phyloP scores from a whole-genome alignment of 2,113 vertebrate genomes.

The Platysternon megacephalum region DNA sequence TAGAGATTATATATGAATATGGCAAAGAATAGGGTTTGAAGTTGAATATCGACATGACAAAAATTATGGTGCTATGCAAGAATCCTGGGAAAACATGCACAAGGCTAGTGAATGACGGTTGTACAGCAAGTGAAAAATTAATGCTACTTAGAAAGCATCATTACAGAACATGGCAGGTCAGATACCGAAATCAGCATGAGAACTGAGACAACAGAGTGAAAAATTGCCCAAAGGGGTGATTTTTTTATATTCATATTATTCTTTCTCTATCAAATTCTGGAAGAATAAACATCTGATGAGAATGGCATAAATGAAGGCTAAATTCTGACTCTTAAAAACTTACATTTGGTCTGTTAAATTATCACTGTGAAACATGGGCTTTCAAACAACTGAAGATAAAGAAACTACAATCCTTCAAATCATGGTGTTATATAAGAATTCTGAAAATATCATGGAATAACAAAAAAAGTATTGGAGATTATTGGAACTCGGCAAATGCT shows the following conservation, averaged over 20 bases:
- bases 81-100: background rate
- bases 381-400: too few relatives aligned
- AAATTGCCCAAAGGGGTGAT: background rate
- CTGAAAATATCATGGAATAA: too few relatives aligned
- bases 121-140: background rate
- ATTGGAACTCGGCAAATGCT: too few relatives aligned
- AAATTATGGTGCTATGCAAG: background rate
- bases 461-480: too few relatives aligned
- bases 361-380: too few relatives aligned
- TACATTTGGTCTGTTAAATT: too few relatives aligned
- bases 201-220: background rate
- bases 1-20: background rate
- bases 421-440: too few relatives aligned
- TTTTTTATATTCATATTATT: background rate
- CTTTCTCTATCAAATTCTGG: background rate
- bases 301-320: too few relatives aligned
- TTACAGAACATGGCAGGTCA: background rate
- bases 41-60: background rate
- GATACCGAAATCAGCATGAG: background rate
- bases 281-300: background rate
- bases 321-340: too few relatives aligned
- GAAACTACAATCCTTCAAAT: too few relatives aligned
- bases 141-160: background rate
- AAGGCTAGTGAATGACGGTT: background rate
- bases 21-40: background rate